Percentiles rank a stretch among this genome's conserved stretches.
Conservation (phyloP, 2,888 invertebrate genomes). For the Sipha maydis region DNA sequence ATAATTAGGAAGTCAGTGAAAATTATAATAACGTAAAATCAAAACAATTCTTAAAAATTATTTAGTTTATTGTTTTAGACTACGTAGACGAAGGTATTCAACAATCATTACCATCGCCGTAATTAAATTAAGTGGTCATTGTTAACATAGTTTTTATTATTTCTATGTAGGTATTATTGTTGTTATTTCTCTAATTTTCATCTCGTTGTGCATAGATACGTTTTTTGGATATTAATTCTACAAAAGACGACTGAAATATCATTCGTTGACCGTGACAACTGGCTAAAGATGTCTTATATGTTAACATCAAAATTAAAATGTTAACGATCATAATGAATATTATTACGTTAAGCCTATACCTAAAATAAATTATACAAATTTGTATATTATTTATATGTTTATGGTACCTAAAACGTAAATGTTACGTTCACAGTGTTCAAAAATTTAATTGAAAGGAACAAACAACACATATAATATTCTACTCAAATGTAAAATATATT, state of each 20-base stretch:
- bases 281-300: too few relatives aligned
- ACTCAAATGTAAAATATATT: too few relatives aligned
- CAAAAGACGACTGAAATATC: background rate
- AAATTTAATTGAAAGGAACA: too few relatives aligned
- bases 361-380: too few relatives aligned
- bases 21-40: background rate
- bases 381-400: too few relatives aligned
- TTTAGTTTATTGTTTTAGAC: background rate
- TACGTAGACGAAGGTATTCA: background rate
- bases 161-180: background rate
- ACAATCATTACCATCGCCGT: background rate
- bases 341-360: background rate
- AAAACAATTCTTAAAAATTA: background rate
- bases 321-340: background rate
- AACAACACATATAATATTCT: too few relatives aligned
- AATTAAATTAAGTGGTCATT: slow-evolving; percentile 26
- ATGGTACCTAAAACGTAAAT: too few relatives aligned
- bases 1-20: background rate
- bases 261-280: background rate
- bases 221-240: background rate
- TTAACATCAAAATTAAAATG: background rate
- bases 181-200: background rate
- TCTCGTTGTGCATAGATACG: background rate
- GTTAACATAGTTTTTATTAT: background rate
- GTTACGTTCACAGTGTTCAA: too few relatives aligned